Evolutionary conservation across 1,140 invertebrate species (phyloP).

Genomic region (Phortica variegata): DNA sequence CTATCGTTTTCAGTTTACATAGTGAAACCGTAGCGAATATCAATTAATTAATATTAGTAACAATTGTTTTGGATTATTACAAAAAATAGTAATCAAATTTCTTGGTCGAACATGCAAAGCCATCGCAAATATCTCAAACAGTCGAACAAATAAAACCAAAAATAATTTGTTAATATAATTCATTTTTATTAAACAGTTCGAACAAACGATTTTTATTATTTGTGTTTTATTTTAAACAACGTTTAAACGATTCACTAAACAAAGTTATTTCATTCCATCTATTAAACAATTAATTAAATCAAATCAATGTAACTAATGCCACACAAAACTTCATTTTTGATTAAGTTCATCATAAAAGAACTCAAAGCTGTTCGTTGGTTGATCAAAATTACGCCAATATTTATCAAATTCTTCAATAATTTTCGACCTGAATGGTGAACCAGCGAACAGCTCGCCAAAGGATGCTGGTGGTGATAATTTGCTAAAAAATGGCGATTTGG

Average conservation of each 20-base stretch:
- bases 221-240: conserved; percentile 7
- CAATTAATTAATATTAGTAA: no score
- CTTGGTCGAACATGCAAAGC: conserved; percentile 4
- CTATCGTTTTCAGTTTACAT: no score
- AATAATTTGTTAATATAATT: conserved; percentile 25
- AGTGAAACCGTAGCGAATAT: no score
- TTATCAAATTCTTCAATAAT: conserved; percentile 51
- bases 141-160: conserved; percentile 27
- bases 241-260: conserved; percentile 19
- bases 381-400: conserved; percentile 51
- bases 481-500: conserved; percentile 21
- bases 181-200: no score
- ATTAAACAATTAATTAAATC: no score
- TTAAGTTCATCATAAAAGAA: conserved; percentile 29
- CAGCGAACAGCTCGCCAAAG: conserved; percentile 42
- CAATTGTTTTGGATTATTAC: no score
- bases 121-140: no score
- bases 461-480: conserved; percentile 23
- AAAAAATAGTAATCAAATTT: no score
- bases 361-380: conserved; percentile 23
- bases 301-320: no score
- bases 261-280: no score
- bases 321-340: conserved; percentile 34
- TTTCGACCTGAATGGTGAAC: conserved; percentile 44
- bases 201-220: conserved; percentile 13